Percentiles rank a stretch among this genome's conserved stretches.
These are phyloP conservation scores for Chamaea fasciata DNA, from an alignment of 2,113 vertebrate genomes.

Conservation along the genomic window DNA sequence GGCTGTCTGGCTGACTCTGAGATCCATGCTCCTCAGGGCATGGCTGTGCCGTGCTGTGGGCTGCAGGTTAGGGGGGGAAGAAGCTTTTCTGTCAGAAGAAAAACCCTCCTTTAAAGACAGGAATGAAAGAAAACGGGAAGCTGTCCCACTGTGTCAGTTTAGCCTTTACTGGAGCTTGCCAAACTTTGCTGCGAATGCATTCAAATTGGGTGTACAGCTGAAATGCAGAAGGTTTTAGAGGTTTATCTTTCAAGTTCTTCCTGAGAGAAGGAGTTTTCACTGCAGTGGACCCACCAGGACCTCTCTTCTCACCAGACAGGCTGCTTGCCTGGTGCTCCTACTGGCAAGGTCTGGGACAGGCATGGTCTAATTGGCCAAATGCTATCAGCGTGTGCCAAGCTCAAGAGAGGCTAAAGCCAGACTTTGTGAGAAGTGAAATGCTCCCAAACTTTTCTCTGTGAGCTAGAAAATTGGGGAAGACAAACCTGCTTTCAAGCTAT, in stretches of 20 bases:
- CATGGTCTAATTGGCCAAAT: accelerated
- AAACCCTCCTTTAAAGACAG: background rate
- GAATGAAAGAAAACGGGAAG: background rate
- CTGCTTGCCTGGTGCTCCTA: background rate
- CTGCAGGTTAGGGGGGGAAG: background rate
- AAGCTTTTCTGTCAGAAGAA: background rate
- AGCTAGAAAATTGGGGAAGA: background rate
- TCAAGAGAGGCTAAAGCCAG: background rate
- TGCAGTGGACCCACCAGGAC: background rate
- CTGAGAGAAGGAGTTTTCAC: background rate
- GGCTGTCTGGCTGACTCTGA: background rate
- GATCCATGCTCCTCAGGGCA: background rate
- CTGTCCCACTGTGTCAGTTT: background rate
- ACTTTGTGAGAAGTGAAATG: background rate
- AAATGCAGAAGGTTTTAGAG: background rate
- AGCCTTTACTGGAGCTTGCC: background rate
- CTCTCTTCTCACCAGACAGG: background rate
- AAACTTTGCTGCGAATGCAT: background rate
- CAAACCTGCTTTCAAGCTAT: background rate
- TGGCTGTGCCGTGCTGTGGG: accelerated
- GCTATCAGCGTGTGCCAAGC: accelerated
- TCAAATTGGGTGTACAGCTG: background rate
- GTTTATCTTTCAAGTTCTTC: background rate
- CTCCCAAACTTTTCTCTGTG: background rate
- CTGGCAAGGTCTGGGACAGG: background rate